phyloP scores from a whole-genome alignment of 2,797 vertebrate species.

The Apogon hyalosoma region DNA sequence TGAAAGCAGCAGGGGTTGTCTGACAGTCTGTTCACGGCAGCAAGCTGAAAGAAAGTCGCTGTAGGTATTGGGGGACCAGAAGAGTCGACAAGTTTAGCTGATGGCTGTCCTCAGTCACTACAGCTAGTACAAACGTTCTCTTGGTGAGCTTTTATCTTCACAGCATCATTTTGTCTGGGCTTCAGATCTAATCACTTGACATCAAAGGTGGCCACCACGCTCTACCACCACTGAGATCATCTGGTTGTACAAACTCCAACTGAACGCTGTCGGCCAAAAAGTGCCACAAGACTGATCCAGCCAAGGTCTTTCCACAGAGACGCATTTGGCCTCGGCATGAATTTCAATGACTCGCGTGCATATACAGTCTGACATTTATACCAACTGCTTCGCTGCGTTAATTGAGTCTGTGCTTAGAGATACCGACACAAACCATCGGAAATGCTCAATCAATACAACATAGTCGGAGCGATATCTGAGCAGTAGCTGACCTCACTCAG shows the following conservation, averaged over 20 bases:
- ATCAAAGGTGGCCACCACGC: conserved; percentile 71
- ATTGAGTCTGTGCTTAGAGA: conserved; percentile 58
- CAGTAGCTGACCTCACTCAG: conserved; percentile 72
- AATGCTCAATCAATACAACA: conserved; percentile 67
- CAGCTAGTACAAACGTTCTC: conserved; percentile 16
- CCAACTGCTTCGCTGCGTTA: conserved; percentile 37
- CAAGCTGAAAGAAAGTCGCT: conserved; percentile 28
- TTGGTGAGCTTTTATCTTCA: conserved; percentile 66
- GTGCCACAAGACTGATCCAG: conserved; percentile 38
- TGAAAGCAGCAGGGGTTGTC: conserved; percentile 45
- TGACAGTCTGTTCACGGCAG: conserved; percentile 26
- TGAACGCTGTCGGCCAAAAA: conserved; percentile 34
- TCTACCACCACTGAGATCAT: conserved; percentile 33
- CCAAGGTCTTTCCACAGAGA: conserved; percentile 26
- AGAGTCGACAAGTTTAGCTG: conserved; percentile 22
- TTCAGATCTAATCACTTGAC: conserved; percentile 68
- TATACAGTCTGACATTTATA: conserved; percentile 8
- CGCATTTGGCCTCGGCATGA: conserved; percentile 3
- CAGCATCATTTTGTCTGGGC: conserved; percentile 49
- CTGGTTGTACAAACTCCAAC: conserved; percentile 10
- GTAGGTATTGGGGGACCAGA: conserved; percentile 34
- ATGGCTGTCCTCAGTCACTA: conserved; percentile 27
- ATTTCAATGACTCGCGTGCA: conserved; percentile 27
- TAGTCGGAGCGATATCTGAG: conserved; percentile 66
- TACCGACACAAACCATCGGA: conserved; percentile 55